Conservation (phyloP, 2,797 vertebrate species). For the Strix occidentalis region DNA sequence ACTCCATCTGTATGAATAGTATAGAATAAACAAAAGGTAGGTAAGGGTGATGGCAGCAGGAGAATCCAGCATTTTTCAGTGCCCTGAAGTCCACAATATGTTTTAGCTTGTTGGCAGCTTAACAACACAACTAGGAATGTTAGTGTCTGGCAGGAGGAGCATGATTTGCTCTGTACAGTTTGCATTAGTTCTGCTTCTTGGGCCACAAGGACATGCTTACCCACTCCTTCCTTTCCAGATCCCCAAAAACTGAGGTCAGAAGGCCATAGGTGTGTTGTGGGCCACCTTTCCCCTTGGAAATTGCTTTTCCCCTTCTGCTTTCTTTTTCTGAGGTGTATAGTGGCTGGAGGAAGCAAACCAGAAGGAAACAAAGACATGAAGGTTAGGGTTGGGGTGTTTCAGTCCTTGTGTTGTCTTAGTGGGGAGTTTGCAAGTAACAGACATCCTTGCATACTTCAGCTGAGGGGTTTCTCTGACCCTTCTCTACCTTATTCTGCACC, state of each 20-base stretch:
- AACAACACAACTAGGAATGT: background rate
- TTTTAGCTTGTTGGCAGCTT: background rate
- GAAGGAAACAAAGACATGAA: background rate
- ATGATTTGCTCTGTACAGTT: background rate
- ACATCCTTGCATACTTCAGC: background rate
- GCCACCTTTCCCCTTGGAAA: background rate
- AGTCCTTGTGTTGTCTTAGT: background rate
- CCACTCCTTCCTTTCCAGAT: background rate
- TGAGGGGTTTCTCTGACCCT: background rate
- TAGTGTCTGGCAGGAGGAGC: background rate
- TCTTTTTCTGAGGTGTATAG: background rate
- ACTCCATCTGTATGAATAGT: background rate
- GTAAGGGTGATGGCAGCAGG: background rate
- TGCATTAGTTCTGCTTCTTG: background rate
- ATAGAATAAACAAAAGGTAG: background rate
- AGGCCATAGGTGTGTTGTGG: background rate
- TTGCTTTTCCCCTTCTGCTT: background rate
- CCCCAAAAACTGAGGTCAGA: background rate
- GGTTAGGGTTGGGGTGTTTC: background rate
- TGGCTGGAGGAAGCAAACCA: background rate
- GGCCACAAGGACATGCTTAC: background rate
- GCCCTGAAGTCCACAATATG: background rate
- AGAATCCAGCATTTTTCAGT: background rate
- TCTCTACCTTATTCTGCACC: background rate
- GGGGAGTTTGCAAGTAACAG: background rate